Conservation (phyloP, 2,888 invertebrate genomes). For the Mimachlamys varia region DNA sequence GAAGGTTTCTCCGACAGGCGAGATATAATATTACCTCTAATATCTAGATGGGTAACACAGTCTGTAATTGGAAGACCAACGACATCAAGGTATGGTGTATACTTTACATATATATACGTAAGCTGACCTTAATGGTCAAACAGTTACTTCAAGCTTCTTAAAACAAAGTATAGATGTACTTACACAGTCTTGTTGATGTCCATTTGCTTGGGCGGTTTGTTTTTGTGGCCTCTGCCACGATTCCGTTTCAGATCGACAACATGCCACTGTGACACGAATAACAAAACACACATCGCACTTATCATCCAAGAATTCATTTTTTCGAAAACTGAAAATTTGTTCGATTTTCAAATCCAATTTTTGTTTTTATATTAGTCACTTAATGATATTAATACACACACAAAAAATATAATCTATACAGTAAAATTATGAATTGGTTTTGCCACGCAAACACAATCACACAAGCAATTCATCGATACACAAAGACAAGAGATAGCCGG, state of each 20-base stretch:
- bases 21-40: too few relatives aligned
- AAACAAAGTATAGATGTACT: background rate
- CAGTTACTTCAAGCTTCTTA: too few relatives aligned
- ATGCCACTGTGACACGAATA: background rate
- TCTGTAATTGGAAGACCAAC: too few relatives aligned
- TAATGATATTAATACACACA: too few relatives aligned
- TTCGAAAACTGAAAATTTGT: background rate
- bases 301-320: constrained; percentile 11
- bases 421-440: background rate
- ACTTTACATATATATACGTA: too few relatives aligned
- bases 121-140: too few relatives aligned
- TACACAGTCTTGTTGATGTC: background rate
- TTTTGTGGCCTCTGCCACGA: background rate
- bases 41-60: too few relatives aligned
- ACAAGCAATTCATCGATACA: background rate
- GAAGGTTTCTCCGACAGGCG: too few relatives aligned
- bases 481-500: background rate
- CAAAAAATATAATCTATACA: background rate
- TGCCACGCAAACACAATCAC: background rate
- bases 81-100: too few relatives aligned
- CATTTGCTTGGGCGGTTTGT: background rate
- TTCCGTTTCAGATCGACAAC: background rate
- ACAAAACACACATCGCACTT: background rate
- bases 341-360: background rate
- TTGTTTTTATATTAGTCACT: too few relatives aligned